Evolutionary conservation across 92 coral and sea anemone species (phyloP).

Genomic region (Scolanthus callimorphus): DNA sequence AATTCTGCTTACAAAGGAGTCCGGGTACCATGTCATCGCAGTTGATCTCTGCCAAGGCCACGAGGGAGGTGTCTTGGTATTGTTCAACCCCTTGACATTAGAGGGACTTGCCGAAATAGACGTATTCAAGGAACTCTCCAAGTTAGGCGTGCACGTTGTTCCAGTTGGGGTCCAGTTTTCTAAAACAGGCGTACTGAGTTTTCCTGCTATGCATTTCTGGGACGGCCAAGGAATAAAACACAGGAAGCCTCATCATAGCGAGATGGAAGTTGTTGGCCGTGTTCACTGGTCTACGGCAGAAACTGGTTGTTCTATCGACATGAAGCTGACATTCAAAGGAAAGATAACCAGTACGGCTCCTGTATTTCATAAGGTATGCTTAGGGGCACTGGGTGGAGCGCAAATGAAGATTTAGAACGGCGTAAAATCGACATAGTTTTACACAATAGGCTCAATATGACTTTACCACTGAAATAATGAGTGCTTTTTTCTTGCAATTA

Average conservation of each 20-base stretch:
- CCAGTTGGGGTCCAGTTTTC: background rate
- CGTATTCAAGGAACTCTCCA: background rate
- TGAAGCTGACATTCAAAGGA: background rate
- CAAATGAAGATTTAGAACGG: too few relatives aligned
- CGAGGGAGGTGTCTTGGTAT: background rate
- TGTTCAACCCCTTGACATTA: background rate
- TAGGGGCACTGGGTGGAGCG: too few relatives aligned
- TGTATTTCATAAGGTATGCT: too few relatives aligned
- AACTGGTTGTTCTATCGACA: background rate
- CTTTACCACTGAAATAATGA: too few relatives aligned
- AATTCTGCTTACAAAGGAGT: background rate
- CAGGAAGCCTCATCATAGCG: background rate
- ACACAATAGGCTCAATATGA: too few relatives aligned
- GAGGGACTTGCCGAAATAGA: background rate
- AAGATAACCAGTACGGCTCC: too few relatives aligned
- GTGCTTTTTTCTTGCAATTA: too few relatives aligned
- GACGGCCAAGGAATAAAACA: background rate
- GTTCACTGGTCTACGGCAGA: background rate
- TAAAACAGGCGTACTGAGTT: background rate
- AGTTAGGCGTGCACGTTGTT: background rate
- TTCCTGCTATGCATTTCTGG: background rate
- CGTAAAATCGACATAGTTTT: too few relatives aligned
- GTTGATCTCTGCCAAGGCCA: background rate
- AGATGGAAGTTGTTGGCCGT: background rate
- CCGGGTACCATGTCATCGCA: background rate